Evolutionary conservation across 2,888 invertebrate species (phyloP).

Genomic region (Entomobrya proxima): DNA sequence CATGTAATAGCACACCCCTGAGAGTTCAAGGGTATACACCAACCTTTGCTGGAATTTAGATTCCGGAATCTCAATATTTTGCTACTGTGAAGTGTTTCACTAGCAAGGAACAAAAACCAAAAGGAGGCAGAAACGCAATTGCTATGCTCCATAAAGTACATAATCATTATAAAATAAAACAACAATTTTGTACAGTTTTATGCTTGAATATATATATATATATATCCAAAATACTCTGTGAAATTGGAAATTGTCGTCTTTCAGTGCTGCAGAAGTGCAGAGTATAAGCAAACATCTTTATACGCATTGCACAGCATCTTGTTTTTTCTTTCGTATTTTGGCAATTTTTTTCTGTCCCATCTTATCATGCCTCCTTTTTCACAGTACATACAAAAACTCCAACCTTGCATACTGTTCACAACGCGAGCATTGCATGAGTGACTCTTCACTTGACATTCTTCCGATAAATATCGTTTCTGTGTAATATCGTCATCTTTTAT

Average conservation of each 20-base stretch:
- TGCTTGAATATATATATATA: neutral
- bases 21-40: neutral
- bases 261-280: neutral
- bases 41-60: neutral
- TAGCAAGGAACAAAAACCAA: neutral
- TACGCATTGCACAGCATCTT: neutral
- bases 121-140: slow-evolving; percentile 11
- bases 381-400: neutral
- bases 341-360: neutral
- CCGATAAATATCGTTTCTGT: neutral
- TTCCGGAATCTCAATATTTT: slow-evolving; percentile 8
- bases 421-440: slow-evolving; percentile 26
- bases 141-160: slow-evolving; percentile 46
- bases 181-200: slow-evolving; percentile 22
- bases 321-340: neutral
- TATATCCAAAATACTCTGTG: neutral
- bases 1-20: neutral
- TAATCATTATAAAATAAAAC: slow-evolving; percentile 44
- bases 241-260: no score
- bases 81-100: neutral
- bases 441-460: slow-evolving; percentile 58
- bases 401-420: slow-evolving; percentile 16
- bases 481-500: slow-evolving; percentile 11
- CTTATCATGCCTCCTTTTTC: slow-evolving; percentile 22
- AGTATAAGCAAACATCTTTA: neutral